Base-by-base conservation (phyloP, 2,888 invertebrate genomes). In the Drosophila percnosoma region DNA sequence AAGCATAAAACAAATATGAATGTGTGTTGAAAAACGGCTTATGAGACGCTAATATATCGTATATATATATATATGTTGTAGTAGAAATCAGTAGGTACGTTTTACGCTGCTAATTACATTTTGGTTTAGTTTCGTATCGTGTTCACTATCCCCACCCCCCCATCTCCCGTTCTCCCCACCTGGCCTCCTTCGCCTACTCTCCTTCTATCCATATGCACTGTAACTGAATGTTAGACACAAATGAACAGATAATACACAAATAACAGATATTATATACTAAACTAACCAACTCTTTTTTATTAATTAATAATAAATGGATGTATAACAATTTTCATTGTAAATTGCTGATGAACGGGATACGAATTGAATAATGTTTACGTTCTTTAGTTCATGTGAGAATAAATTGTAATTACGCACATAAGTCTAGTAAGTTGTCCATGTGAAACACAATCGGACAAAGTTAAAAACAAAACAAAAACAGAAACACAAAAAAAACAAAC, bases 11-110 rank as follows among this genome's bases (percentile, higher is more conserved):
- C 65, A 57, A 31, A 67, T 54, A 51, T 66, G 34, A 54, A 68
- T 68, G 52, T 60, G 42, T 65, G 51, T 68, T 78, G 36, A 59
- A 57, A 63, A 66, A 65, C 73, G 82, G 86, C 86, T 86, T 80
- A 78, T 63, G 57, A 86, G 88, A 83, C 83, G 88, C 85, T 85
- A 85, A 86, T 88, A 85, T 86, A 75, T 78, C 85, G 88, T 88
- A 86, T 86, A 85, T 86, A 79, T 86, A 79, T 80, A 76, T 82
- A 83, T 74, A 80, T 85, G 80, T 85, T 85, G 72, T 82, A 83
- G 75, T 87, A 84, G 68, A 79, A 72, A 67, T 62, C 62, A 64
- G 83, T 83, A 82, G 72, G 72, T 83, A 79, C 71, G 66, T 75
- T 84, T 80, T 66, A 70, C 57, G 65, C 71, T 77, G 76, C 79